Evolutionary conservation across 2,888 invertebrate genomes (phyloP), one percentile per base, ranked within the genome.

Genomic region (Meteorus colon): DNA sequence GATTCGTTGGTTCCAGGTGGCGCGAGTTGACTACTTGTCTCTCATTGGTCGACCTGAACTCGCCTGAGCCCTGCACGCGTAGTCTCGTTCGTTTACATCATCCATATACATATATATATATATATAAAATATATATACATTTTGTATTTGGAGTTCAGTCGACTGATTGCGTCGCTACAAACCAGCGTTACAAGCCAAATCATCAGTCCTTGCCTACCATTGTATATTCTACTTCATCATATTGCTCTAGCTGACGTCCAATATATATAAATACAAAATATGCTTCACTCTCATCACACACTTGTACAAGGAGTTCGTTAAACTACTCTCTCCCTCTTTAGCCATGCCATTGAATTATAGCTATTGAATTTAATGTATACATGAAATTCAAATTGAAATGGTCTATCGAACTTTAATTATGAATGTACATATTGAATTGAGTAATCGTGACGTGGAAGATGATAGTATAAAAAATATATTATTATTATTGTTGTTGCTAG

Each of bases 1-100:
- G 55, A 87, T 87, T 86, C 85, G 87, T 78, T 77, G 80, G 81
- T 81, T 84, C 80, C 82, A 84, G 85, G 87, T 88, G 88, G 88
- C 87, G 88, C 87, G 88, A 88, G 86, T 79, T 79, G 80, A 75
- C 80, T 69, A 80, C 73, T 74, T 85, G 82, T 72, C 81, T 80
- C 79, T 79, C 81, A 88, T 88, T 88, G 88, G 88, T 79, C 83
- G 80, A 77, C 67, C 60, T 77, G 74, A 75, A 82, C 87, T 88
- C 88, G 81, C 87, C 88, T 86, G 88, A 88, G 82, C 79, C 68
- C 70, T 77, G 65, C 62, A 59, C 77, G 76, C 74, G 73, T 66
- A 71, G 75, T 45, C 48, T 73, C 67, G 34, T 71, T 51, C 55
- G 27, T 29, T 72, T 73, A 74, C 67, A 63, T 14, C 48, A 48